Evolutionary conservation across 2,797 vertebrate genomes (phyloP).

Genomic region (Pogoniulus pusillus): DNA sequence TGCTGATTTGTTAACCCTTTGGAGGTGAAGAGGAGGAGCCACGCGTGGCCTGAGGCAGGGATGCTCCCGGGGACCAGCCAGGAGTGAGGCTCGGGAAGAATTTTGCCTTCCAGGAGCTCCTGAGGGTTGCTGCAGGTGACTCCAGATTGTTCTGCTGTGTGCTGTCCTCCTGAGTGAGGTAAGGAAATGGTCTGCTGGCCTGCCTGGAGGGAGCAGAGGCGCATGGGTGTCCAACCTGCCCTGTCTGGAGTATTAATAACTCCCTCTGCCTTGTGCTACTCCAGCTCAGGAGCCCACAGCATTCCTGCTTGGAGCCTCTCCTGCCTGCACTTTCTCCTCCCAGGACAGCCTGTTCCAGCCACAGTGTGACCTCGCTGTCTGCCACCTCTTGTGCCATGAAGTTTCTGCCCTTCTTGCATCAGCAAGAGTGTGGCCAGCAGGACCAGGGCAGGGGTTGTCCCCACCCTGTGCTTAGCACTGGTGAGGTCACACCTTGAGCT

Average conservation of each 20-base stretch:
- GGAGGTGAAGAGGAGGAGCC: background rate
- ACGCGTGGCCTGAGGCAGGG: fast-evolving
- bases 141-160: background rate
- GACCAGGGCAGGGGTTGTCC: background rate
- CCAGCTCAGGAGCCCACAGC: too few relatives aligned
- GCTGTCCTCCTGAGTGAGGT: background rate
- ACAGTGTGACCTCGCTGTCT: fast-evolving
- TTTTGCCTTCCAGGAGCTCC: background rate
- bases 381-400: background rate
- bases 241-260: background rate
- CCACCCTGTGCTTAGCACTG: background rate
- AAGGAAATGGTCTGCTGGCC: background rate
- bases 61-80: background rate
- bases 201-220: background rate
- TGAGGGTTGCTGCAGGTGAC: too few relatives aligned
- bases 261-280: background rate
- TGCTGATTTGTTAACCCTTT: background rate
- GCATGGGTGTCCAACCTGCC: background rate
- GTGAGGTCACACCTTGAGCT: background rate
- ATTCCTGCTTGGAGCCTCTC: background rate
- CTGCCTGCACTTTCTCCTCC: background rate
- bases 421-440: background rate
- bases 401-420: background rate
- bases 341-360: background rate
- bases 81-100: fast-evolving